Base-by-base conservation (phyloP, 2,888 invertebrate species). In the Galerucella pusilla region DNA sequence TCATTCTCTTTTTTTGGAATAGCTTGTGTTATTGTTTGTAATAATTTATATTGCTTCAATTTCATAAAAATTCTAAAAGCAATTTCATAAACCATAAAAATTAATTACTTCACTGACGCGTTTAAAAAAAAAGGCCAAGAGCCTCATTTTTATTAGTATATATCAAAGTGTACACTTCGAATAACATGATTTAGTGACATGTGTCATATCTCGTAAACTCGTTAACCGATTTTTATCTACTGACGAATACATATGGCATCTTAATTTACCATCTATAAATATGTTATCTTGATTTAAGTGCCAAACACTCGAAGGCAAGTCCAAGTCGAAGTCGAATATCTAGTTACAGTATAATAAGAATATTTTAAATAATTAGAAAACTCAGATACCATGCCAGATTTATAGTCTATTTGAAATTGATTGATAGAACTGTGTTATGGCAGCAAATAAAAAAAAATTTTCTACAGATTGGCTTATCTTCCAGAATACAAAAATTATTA, bases 291-390 rank as follows among this genome's bases (percentile, higher is more conserved):
- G 12, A 63, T 63, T 42, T 12, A 42, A 63, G 63, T 63, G 16
- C n/a, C 63, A 42, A 63, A 63, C 63, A 63, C 63, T 63, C 35
- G 35, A 63, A 42, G 49, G n/a, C 52, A 52, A 63, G 63, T 63
- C 14, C 14, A 16, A 63, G 9, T 42, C 35, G 2, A 16, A 42
- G 35, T 42, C 35, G 35, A 42, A 42, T 42, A 42, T 42, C 35
- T 42, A 42, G 35, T 42, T 42, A 42, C 42, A 16, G 42, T 45
- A 60, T 28, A 42, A 63, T n/a, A 35, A 63, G 35, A 63, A 63
- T 60, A 60, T 63, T 63, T 42, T 63, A 14, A 52, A 52, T 52
- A 52, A 52, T 52, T 52, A 52, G 52, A 52, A 52, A 52, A 14
- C 52, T 52, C 7, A 52, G n/a, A 52, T 52, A n/a, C n/a, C n/a